Conservation (phyloP, 2,888 invertebrate genomes). For the Orthonychiurus folsomi region DNA sequence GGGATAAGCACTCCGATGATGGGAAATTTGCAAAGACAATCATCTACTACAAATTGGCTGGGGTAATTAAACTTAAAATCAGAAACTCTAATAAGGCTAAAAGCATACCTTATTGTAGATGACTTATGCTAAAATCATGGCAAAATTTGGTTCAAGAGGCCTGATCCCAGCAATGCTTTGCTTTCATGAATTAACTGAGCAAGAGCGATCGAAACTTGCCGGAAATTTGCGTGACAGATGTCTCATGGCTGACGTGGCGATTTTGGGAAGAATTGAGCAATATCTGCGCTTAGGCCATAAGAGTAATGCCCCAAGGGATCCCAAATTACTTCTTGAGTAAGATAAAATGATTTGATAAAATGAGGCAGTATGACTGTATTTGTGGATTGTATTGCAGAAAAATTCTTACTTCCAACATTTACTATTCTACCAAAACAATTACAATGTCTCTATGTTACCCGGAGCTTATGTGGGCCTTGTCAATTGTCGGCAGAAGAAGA, state of each 20-base stretch:
- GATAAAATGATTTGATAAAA: conserved; percentile 7
- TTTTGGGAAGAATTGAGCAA: conserved; percentile 35
- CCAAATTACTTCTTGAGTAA: conserved; percentile 27
- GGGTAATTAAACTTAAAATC: conserved; percentile 23
- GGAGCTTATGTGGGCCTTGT: conserved; percentile 34
- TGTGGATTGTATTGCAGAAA: conserved; percentile 19
- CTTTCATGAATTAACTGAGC: conserved; percentile 38
- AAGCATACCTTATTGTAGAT: conserved; percentile 20
- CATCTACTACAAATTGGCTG: conserved; percentile 38
- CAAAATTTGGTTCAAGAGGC: conserved; percentile 38
- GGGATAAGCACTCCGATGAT: conserved; percentile 36
- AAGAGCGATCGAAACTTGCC: conserved; percentile 34
- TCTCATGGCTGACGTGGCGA: conserved; percentile 34
- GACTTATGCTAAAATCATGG: conserved; percentile 36
- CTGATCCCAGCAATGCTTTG: conserved; percentile 39
- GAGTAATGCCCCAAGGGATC: conserved; percentile 24
- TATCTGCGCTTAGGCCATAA: conserved; percentile 32
- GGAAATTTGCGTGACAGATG: conserved; percentile 31
- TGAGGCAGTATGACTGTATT: background rate
- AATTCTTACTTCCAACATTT: conserved; percentile 28
- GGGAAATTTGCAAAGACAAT: conserved; percentile 39
- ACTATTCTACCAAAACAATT: conserved; percentile 31
- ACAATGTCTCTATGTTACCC: conserved; percentile 27
- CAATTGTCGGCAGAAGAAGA: conserved; percentile 24
- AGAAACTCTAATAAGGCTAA: background rate